Conservation (phyloP, 2,113 vertebrate species). For the Alectura lathami region DNA sequence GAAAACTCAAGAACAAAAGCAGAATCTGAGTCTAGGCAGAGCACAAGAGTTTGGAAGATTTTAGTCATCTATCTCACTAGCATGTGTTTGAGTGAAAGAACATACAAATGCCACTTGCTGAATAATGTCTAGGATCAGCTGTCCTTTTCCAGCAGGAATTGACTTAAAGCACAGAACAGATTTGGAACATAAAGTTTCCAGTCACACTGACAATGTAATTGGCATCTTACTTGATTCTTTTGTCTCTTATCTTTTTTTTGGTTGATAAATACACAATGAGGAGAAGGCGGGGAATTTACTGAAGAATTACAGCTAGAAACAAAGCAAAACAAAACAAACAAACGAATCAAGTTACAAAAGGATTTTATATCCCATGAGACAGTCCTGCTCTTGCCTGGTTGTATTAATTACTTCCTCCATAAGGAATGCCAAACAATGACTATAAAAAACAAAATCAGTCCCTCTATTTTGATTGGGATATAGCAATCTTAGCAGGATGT, state of each 20-base stretch:
- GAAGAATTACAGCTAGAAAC: neutral
- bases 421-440: neutral
- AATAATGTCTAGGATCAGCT: constrained; percentile 42
- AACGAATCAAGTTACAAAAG: neutral
- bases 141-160: constrained; percentile 44
- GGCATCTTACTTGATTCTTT: constrained; percentile 45
- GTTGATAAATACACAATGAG: neutral
- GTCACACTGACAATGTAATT: constrained; percentile 30
- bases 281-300: neutral
- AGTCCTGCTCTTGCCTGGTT: neutral
- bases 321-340: neutral
- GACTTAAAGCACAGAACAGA: constrained; percentile 7
- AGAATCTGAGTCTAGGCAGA: neutral
- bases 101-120: constrained; percentile 23
- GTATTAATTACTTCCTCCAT: constrained; percentile 58
- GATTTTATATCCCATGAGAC: neutral
- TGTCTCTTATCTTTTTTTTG: neutral
- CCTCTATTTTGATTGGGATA: neutral
- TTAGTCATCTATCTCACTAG: constrained; percentile 31
- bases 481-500: neutral
- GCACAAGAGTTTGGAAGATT: constrained; percentile 17
- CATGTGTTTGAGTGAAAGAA: constrained; percentile 24
- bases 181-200: constrained; percentile 52
- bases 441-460: neutral
- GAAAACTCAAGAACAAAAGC: constrained; percentile 1